Base-by-base conservation (phyloP, 2,113 vertebrate species). In the Bambusicola thoracicus region DNA sequence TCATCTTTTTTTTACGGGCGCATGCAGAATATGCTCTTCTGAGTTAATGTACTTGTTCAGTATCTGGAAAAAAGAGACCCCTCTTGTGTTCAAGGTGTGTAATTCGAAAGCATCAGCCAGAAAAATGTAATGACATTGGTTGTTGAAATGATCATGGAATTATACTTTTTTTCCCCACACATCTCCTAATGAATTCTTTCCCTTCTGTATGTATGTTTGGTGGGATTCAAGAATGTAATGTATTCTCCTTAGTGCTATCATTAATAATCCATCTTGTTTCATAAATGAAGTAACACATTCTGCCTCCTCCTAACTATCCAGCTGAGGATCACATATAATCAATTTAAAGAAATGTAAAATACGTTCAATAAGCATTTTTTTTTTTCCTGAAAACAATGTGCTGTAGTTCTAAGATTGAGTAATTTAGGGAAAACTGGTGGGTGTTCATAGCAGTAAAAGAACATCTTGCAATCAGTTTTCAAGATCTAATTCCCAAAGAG, bases 391-490 rank as follows among this genome's bases (percentile, higher is more conserved):
- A 93, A 83, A 83, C 67, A 93, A 79, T 62, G 30, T 89, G n/a
- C 68, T 81, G 65, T 56, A 63, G 70, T 95, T 97, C 70, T 94
- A 96, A 87, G 44, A 87, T 1, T 46, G 5, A 90, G 48, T 76
- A 84, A 40, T 46, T 79, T 90, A 41, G 70, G 82, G 87, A 82
- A 66, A 92, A 36, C 66, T 77, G 27, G n/a, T 95, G 55, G 56
- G 44, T 92, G 38, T 94, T 97, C 91, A 78, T 78, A 81, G 72
- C 62, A 49, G 41, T 91, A 51, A 89, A 94, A 87, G 24, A 89
- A 81, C 49, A 80, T 83, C 25, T 77, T 91, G 51, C 44, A 70
- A 74, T 81, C 85, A 63, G 63, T 56, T 80, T 67, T 93, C 59
- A 85, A 75, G 46, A 77, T 56, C 76, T 83, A 78, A 81, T 65